Percentiles rank a stretch among this genome's conserved stretches.
phyloP scores from a whole-genome alignment of 2,113 vertebrate species.

The Chloropsis cyanopogon region DNA sequence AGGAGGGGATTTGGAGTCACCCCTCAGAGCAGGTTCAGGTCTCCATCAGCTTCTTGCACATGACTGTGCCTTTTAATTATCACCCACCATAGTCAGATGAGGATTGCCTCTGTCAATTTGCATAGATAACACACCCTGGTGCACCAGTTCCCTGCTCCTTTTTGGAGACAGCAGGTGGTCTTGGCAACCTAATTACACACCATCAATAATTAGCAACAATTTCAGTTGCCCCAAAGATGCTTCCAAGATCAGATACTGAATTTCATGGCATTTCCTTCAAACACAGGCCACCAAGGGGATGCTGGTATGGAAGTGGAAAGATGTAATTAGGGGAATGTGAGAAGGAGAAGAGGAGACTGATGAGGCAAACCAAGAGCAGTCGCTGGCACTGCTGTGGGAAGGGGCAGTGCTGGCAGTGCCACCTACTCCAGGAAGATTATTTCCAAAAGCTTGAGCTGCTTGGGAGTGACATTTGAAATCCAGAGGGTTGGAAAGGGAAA shows the following conservation, averaged over 20 bases:
- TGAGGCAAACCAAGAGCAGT: neutral
- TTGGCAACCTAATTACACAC: neutral
- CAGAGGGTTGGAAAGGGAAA: neutral
- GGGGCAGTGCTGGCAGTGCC: neutral
- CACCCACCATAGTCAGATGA: accelerated
- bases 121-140: neutral
- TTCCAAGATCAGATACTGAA: accelerated
- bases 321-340: neutral
- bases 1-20: neutral
- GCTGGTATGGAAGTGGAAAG: neutral
- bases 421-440: neutral
- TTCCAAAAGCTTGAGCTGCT: neutral
- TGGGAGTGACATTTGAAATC: neutral
- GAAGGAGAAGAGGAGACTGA: neutral
- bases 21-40: neutral
- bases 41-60: neutral
- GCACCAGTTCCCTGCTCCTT: neutral
- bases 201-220: neutral
- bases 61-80: neutral
- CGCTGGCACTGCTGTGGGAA: accelerated
- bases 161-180: neutral
- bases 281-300: neutral
- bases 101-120: neutral
- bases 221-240: neutral
- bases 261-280: neutral